Evolutionary conservation across 2,888 invertebrate species (phyloP).

Genomic region (Synergus umbraculus): DNA sequence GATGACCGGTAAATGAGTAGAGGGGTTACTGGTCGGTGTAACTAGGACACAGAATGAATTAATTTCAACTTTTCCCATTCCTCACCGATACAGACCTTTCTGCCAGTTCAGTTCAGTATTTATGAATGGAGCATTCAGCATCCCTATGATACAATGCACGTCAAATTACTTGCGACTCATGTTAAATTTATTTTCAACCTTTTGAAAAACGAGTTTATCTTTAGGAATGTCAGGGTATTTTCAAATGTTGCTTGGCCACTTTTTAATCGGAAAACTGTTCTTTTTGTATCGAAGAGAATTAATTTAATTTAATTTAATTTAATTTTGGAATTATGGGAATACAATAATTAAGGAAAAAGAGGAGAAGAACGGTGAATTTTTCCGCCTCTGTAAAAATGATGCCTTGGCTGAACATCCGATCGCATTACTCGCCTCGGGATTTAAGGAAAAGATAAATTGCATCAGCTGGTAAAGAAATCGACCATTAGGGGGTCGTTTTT

Average conservation of each 20-base stretch:
- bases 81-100: slow-evolving; percentile 10
- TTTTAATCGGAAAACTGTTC: not conserved
- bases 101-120: slow-evolving; percentile 14
- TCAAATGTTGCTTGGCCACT: not conserved
- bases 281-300: too few species aligned
- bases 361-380: not conserved
- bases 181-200: slow-evolving; percentile 19
- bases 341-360: too few species aligned
- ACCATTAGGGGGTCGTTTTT: slow-evolving; percentile 26
- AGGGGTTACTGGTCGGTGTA: slow-evolving; percentile 21
- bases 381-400: not conserved
- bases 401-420: slow-evolving; percentile 11
- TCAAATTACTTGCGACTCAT: slow-evolving; percentile 17
- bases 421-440: slow-evolving; percentile 35
- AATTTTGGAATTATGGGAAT: too few species aligned
- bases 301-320: too few species aligned
- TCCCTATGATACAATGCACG: slow-evolving; percentile 13
- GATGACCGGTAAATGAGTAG: slow-evolving; percentile 61
- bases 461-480: slow-evolving; percentile 25
- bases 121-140: slow-evolving; percentile 28
- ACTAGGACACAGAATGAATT: slow-evolving; percentile 53
- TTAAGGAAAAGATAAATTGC: slow-evolving; percentile 27
- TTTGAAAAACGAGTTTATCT: not conserved
- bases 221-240: not conserved
- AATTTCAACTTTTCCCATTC: slow-evolving; percentile 55